Base-by-base conservation (phyloP, 1,140 invertebrate species). In the Pseudomyrmex flavicornis region DNA sequence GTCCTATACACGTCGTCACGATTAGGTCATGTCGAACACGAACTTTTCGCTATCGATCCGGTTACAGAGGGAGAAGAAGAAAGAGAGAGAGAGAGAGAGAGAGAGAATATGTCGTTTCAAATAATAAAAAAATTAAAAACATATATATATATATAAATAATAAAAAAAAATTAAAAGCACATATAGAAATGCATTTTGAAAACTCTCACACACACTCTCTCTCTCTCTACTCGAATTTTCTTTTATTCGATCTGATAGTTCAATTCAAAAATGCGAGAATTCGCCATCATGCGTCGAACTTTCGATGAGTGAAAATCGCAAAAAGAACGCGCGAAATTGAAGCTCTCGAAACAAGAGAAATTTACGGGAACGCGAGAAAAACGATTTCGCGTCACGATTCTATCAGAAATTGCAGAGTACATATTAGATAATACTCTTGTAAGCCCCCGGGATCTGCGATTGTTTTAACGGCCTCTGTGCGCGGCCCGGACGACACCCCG, bases 351-450 rank as follows among this genome's bases (percentile, higher is more conserved):
- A n/a, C 65, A 12, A 69, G 20, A 15, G 20, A 48, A 59, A 70
- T 56, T 48, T 26, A 26, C 10, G 35, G 35, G 13, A 58, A 17
- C 12, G 48, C 10, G 13, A 12, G 56, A n/a, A 22, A 44, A 50
- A 72, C 46, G 66, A 80, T 59, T 61, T 59, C 76, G 7, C 46
- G 8, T 59, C 65, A 12, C 35, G 20, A 80, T 80, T 72, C 54
- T 5, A 80, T 26, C 44, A 59, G 65, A 59, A 79, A 50, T 80
- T 80, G 76, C 52, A 72, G 54, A 72, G 66, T 50, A 80, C 54
- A 80, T 69, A 85, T 61, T 69, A 44, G 22, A 7, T 87, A 86
- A 87, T 87, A 50, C 70, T 73, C 70, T 87, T 86, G 75, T 46
- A 86, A 61, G 15, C 70, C 17, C 9, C 46, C 35, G 35, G 46